phyloP scores from a whole-genome alignment of 92 coral and sea anemone genomes.

The Blastomussa wellsi region DNA sequence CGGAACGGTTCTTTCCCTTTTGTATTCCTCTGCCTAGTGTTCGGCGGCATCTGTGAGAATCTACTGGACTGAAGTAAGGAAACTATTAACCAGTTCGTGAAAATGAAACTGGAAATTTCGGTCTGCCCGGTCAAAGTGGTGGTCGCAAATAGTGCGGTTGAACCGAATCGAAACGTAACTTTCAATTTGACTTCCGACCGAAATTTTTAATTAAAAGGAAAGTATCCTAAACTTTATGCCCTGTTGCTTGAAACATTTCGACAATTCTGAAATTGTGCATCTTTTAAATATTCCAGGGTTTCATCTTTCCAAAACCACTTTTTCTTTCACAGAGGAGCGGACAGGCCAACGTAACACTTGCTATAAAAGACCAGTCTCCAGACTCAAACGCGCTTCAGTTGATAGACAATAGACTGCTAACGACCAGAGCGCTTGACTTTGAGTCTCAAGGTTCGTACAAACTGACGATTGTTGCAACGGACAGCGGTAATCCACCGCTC shows the following conservation, averaged over 20 bases:
- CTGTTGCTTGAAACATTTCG: neutral
- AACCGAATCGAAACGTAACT: too few species aligned
- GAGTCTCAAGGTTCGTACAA: conserved; percentile 65
- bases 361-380: conserved; percentile 63
- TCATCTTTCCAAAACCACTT: neutral
- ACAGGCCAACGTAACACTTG: conserved; percentile 46
- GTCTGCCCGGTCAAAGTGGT: too few species aligned
- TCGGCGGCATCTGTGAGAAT: too few species aligned
- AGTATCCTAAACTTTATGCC: neutral
- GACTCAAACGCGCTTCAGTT: conserved; percentile 58
- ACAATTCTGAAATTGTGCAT: neutral
- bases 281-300: neutral
- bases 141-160: too few species aligned
- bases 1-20: too few species aligned
- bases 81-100: too few species aligned
- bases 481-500: conserved; percentile 83
- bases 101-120: too few species aligned
- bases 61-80: too few species aligned
- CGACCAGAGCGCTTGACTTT: conserved; percentile 67
- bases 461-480: conserved; percentile 70
- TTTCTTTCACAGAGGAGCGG: conserved; percentile 51
- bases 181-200: too few species aligned
- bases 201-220: too few species aligned
- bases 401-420: conserved; percentile 62
- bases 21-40: too few species aligned